Conservation (phyloP, 2,113 vertebrate genomes). For the Strigops habroptila region DNA sequence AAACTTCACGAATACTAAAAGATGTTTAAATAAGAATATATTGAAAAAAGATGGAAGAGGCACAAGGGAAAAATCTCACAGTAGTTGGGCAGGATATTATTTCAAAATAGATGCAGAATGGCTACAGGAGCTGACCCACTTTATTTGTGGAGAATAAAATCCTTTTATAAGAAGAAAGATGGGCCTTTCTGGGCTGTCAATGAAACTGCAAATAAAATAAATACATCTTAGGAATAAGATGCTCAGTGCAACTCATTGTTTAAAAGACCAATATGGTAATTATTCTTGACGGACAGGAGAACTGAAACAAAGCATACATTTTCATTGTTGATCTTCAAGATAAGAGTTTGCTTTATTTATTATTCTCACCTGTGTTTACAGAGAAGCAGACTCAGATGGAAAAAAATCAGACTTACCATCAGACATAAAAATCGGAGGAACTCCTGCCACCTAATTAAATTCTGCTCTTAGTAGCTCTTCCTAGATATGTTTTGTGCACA, state of each 20-base stretch:
- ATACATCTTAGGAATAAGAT: background rate
- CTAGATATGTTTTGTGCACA: background rate
- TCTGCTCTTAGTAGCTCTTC: background rate
- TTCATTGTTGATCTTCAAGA: background rate
- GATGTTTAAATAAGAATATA: conserved; percentile 5
- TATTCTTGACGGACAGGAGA: background rate
- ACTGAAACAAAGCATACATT: background rate
- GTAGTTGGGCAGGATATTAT: conserved; percentile 41
- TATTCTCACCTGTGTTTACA: background rate
- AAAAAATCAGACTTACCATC: background rate
- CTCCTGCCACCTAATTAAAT: background rate
- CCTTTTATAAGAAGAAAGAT: conserved; percentile 33
- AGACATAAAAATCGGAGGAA: background rate
- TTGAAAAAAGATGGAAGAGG: conserved; percentile 9
- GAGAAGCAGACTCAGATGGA: background rate
- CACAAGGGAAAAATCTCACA: conserved; percentile 46
- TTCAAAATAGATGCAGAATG: conserved; percentile 52
- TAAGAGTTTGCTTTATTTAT: background rate
- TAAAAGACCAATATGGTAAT: background rate
- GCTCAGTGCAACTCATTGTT: background rate
- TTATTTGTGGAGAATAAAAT: conserved; percentile 35
- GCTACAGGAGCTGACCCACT: conserved; percentile 40
- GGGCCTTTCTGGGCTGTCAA: background rate
- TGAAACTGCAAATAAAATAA: conserved; percentile 15
- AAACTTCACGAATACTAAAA: background rate